Percentiles rank a stretch among this genome's conserved stretches.
Evolutionary conservation across 2,888 invertebrate genomes (phyloP).

Genomic region (Agrilus biguttatus): DNA sequence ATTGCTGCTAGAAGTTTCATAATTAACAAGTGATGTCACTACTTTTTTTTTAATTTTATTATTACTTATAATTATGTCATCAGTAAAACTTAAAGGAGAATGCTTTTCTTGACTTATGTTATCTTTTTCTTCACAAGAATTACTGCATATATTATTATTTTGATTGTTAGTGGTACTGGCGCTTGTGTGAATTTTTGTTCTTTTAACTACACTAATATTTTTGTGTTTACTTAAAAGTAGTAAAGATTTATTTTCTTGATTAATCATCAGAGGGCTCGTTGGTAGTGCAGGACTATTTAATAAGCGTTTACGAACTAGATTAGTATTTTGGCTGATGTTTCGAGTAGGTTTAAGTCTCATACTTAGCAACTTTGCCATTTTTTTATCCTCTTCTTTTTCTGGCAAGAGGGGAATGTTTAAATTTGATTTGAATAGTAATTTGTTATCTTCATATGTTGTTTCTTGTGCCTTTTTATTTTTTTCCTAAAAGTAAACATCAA

Average conservation of each 20-base stretch:
- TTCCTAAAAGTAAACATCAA: conserved; percentile 32
- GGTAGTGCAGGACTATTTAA: conserved; percentile 26
- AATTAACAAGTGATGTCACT: neutral
- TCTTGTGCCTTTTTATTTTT: conserved; percentile 63
- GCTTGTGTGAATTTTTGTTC: conserved; percentile 1
- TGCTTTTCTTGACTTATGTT: neutral
- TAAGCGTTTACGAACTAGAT: conserved; percentile 21
- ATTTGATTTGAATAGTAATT: conserved; percentile 58
- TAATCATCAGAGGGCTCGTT: conserved; percentile 20
- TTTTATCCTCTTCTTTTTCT: conserved; percentile 67
- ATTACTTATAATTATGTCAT: too few relatives aligned
- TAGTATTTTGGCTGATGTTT: conserved; percentile 41
- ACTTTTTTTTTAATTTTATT: neutral
- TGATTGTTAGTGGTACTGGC: conserved; percentile 1
- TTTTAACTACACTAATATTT: conserved; percentile 7
- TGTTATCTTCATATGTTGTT: conserved; percentile 50
- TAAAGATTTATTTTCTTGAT: conserved; percentile 24
- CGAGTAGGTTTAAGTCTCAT: conserved; percentile 49
- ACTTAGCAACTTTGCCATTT: conserved; percentile 62
- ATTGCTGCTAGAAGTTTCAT: neutral
- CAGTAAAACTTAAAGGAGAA: too few relatives aligned
- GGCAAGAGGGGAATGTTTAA: conserved; percentile 63
- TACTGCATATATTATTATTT: neutral
- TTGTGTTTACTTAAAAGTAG: conserved; percentile 16
- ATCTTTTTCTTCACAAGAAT: neutral